Conservation (phyloP, 2,113 vertebrate genomes). For the Damaliscus lunatus region DNA sequence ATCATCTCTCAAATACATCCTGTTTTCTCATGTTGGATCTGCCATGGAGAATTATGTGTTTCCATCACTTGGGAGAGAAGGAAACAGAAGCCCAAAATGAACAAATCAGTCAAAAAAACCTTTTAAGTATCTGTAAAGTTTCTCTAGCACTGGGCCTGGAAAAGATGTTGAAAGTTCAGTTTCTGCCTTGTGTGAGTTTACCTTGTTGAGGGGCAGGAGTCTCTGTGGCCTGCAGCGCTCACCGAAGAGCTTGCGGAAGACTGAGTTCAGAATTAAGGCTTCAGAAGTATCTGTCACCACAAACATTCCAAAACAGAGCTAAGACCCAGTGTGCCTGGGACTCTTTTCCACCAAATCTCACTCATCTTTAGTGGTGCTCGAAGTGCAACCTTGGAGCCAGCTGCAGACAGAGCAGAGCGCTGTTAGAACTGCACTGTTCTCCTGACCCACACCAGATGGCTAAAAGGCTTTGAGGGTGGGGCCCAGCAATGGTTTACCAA, state of each 20-base stretch:
- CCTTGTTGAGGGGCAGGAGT: neutral
- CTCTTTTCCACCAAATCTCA: neutral
- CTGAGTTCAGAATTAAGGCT: neutral
- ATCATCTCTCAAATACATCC: neutral
- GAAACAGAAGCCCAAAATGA: neutral
- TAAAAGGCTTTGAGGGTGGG: neutral
- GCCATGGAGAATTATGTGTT: neutral
- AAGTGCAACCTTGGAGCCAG: too few relatives aligned
- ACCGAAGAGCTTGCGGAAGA: neutral
- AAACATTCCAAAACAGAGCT: neutral
- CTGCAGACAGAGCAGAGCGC: neutral
- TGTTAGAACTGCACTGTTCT: rapidly evolving
- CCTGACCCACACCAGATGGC: rapidly evolving
- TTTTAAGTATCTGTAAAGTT: neutral
- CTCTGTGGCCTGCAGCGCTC: rapidly evolving
- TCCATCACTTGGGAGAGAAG: neutral
- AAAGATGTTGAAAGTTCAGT: neutral
- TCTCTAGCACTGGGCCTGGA: neutral
- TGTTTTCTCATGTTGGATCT: neutral
- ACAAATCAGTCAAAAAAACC: neutral
- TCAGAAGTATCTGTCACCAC: neutral
- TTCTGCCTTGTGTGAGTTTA: neutral
- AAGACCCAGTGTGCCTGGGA: neutral
- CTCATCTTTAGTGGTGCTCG: rapidly evolving
- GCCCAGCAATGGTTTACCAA: neutral